Conservation (phyloP, 2,113 vertebrate genomes). For the Lichenostomus cassidix region DNA sequence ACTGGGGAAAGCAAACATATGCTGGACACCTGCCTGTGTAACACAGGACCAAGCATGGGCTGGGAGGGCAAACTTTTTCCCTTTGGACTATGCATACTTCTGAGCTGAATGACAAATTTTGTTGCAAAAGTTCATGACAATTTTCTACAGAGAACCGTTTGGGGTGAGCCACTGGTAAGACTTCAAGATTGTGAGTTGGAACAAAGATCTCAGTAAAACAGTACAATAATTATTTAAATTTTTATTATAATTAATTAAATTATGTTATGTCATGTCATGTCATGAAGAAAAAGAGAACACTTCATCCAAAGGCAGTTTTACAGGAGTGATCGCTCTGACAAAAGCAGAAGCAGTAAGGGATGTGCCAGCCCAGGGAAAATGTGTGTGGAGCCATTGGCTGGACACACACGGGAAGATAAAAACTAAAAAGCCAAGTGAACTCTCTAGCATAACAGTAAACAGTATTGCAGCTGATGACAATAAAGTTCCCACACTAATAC, state of each 20-base stretch:
- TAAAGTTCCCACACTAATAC: neutral
- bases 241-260: neutral
- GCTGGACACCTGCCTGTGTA: neutral
- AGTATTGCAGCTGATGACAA: neutral
- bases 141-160: neutral
- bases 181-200: neutral
- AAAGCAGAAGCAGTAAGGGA: neutral
- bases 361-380: neutral
- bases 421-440: neutral
- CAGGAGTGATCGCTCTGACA: neutral
- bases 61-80: neutral
- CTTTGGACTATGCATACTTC: neutral
- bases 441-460: neutral
- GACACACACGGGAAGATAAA: rapidly evolving
- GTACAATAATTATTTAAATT: neutral
- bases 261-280: too few relatives aligned
- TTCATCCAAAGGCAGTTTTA: neutral
- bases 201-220: neutral
- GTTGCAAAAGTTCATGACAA: neutral
- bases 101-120: neutral
- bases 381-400: neutral
- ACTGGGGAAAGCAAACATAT: neutral
- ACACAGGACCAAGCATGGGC: neutral
- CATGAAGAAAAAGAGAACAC: neutral
- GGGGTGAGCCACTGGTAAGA: neutral